A percentile compares a stretch with the other conserved stretches of the same genome.
Conservation (phyloP, 2,113 vertebrate genomes). For the Equus przewalskii region DNA sequence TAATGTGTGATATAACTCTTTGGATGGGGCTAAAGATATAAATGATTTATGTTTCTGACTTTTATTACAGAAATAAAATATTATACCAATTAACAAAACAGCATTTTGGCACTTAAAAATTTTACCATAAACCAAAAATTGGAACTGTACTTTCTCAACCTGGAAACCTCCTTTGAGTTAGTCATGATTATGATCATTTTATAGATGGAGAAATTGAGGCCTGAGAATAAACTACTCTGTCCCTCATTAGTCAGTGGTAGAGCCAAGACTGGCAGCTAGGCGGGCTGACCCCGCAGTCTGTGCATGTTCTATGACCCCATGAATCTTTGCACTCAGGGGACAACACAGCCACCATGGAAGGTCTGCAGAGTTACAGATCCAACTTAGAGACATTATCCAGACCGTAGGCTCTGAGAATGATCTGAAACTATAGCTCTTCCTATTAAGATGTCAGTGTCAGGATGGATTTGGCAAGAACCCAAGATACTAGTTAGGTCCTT, state of each 20-base stretch:
- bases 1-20: not conserved
- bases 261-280: not conserved
- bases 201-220: not conserved
- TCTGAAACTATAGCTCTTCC: slow-evolving; percentile 13
- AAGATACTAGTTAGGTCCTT: slow-evolving; percentile 5
- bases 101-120: slow-evolving; percentile 26
- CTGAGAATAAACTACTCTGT: not conserved
- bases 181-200: not conserved
- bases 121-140: not conserved
- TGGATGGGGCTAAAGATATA: not conserved
- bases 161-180: not conserved
- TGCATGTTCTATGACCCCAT: not conserved
- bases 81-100: not conserved
- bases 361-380: not conserved
- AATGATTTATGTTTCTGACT: not conserved
- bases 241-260: not conserved
- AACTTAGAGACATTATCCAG: not conserved
- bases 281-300: not conserved
- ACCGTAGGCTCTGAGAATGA: not conserved
- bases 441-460: not conserved
- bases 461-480: not conserved
- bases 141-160: not conserved
- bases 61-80: slow-evolving; percentile 41
- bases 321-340: not conserved
- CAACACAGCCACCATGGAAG: not conserved